These are phyloP conservation scores for Cetoscarus ocellatus DNA, from an alignment of 2,797 vertebrate species.

Conservation along the genomic window DNA sequence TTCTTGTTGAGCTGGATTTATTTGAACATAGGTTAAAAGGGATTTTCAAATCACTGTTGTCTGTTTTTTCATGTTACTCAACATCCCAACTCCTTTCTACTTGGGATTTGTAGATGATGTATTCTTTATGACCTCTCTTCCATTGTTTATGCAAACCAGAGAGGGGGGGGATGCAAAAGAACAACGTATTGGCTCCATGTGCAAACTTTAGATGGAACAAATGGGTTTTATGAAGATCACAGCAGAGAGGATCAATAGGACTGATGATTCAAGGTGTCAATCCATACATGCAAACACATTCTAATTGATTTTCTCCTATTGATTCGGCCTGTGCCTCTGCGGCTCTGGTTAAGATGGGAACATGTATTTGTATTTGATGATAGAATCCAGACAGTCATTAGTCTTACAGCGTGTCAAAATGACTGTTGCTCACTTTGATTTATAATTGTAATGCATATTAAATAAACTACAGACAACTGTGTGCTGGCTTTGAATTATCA, in stretches of 20 bases:
- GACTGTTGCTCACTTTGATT: conserved; percentile 74
- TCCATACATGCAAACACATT: conserved; percentile 84
- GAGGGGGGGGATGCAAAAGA: conserved; percentile 48
- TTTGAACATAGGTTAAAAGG: too few species aligned
- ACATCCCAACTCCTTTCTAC: too few species aligned
- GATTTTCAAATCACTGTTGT: too few species aligned
- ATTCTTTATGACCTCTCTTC: conserved; percentile 42
- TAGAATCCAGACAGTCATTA: conserved; percentile 73
- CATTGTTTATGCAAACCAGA: conserved; percentile 66
- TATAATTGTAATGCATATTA: conserved; percentile 78
- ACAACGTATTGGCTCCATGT: conserved; percentile 77
- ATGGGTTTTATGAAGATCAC: conserved; percentile 82
- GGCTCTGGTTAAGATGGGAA: conserved; percentile 72
- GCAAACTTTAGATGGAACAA: conserved; percentile 79
- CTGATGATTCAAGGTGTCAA: conserved; percentile 82
- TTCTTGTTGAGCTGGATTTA: too few species aligned
- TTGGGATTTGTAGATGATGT: conserved; percentile 9
- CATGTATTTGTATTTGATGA: conserved; percentile 72
- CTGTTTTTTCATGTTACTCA: too few species aligned
- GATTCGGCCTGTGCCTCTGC: conserved; percentile 66
- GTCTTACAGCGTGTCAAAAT: conserved; percentile 64
- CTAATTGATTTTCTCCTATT: conserved; percentile 83
- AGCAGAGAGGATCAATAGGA: conserved; percentile 74
- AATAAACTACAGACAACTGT: conserved; percentile 62
- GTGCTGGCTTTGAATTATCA: conserved; percentile 56